Evolutionary conservation across 2,797 vertebrate species (phyloP).

Genomic region (Oreonectes daqikongensis): DNA sequence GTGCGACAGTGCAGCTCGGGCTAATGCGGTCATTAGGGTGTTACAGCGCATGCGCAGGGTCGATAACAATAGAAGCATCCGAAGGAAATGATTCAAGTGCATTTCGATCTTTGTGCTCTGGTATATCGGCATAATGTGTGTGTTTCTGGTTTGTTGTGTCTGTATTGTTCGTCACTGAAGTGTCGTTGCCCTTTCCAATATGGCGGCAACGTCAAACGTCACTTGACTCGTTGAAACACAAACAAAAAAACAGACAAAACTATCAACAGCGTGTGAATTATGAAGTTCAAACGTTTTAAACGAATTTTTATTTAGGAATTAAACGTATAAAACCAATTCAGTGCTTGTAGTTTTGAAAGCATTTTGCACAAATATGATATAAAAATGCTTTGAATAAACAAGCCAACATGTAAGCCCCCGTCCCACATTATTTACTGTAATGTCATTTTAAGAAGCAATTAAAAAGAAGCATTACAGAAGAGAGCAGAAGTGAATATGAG

Average conservation of each 20-base stretch:
- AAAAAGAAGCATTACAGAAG: constrained; percentile 49
- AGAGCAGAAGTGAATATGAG: constrained; percentile 57
- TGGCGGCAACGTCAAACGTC: too few relatives aligned
- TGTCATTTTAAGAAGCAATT: constrained; percentile 40
- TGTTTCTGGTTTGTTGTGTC: not conserved
- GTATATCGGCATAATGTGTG: not conserved
- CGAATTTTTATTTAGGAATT: too few relatives aligned
- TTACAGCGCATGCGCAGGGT: not conserved
- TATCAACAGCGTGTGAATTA: too few relatives aligned
- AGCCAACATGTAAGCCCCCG: constrained; percentile 2
- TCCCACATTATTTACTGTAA: constrained; percentile 38
- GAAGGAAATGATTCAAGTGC: not conserved
- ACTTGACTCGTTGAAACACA: too few relatives aligned
- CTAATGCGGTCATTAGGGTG: constrained; percentile 39
- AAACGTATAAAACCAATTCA: too few relatives aligned
- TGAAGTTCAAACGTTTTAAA: too few relatives aligned
- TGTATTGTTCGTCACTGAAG: too few relatives aligned
- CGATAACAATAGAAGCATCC: constrained; percentile 14
- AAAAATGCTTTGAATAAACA: not conserved
- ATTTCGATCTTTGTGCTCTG: not conserved
- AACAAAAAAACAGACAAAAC: too few relatives aligned
- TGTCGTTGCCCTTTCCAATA: too few relatives aligned
- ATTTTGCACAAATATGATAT: not conserved
- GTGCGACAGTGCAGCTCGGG: not conserved
- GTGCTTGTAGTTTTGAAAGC: not conserved